These are phyloP conservation scores for Paratilapia polleni DNA, from an alignment of 2,113 vertebrate genomes.

Conservation along the genomic window DNA sequence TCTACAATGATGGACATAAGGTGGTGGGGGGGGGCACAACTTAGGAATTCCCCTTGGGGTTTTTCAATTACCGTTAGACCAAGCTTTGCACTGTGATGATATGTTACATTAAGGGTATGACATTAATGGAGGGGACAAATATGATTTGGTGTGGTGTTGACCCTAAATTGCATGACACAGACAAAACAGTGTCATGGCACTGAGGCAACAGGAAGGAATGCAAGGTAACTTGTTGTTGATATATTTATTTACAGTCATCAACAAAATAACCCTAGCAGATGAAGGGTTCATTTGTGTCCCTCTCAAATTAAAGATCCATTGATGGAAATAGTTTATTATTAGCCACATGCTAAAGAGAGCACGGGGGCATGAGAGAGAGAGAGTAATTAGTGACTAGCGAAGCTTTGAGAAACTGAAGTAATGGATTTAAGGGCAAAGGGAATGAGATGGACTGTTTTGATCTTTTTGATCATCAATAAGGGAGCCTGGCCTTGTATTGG, in stretches of 20 bases:
- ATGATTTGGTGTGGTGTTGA: constrained; percentile 74
- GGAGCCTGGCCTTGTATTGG: constrained; percentile 45
- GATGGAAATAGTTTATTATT: constrained; percentile 43
- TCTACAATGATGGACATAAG: constrained; percentile 76
- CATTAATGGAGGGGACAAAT: constrained; percentile 78
- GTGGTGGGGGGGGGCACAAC: constrained; percentile 52
- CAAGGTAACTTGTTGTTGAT: neutral
- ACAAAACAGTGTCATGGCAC: neutral
- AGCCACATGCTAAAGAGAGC: constrained; percentile 44
- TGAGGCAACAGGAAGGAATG: neutral
- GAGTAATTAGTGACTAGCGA: constrained; percentile 38
- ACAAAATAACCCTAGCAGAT: constrained; percentile 9
- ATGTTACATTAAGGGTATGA: constrained; percentile 76
- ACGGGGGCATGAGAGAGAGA: constrained; percentile 50
- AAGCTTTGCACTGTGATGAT: constrained; percentile 70
- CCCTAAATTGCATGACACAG: constrained; percentile 48
- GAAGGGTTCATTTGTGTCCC: constrained; percentile 28
- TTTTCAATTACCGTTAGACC: constrained; percentile 82
- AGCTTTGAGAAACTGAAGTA: constrained; percentile 66
- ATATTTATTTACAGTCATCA: constrained; percentile 31
- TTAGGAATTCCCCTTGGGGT: constrained; percentile 77
- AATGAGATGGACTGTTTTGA: constrained; percentile 40
- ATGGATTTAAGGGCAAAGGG: constrained; percentile 42
- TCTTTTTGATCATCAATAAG: constrained; percentile 58
- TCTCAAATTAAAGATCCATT: constrained; percentile 40